Evolutionary conservation across 1,140 invertebrate genomes (phyloP), one percentile per base, ranked within the genome.

Genomic region (Drosophila bipectinata): DNA sequence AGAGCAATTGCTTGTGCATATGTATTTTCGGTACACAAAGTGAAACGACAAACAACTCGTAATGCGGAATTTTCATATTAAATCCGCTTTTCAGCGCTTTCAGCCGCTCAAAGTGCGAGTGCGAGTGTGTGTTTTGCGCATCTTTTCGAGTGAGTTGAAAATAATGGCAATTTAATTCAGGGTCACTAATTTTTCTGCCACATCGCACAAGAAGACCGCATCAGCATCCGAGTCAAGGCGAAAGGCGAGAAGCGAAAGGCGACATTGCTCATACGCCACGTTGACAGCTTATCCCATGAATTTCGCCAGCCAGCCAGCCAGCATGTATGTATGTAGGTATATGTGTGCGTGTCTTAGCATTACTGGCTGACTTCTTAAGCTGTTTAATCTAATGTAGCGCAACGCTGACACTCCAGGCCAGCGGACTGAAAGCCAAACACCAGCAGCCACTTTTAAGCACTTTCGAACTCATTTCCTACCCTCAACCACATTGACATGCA

Each of bases 121-220:
- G 32, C 34, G 34, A 58, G 39, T 63, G 72, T 72, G 51, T 72
- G 28, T 37, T 77, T 64, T 64, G 52, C 78, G 75, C 60, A 74
- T 79, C 79, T 83, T 82, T 88, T 87, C 83, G 83, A 87, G 79
- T 83, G 79, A 88, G 87, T 87, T 87, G 56, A 90, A 72, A 82
- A 79, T 90, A 90, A 90, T 90, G 85, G 81, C 79, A 77, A 88
- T 79, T 90, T 87, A 87, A 90, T 90, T 90, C 85, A 90, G 85
- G 85, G 85, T 90, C 85, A 90, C 85, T 90, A 87, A 90, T 90
- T 90, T 90, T 90, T 87, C 87, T 79, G 81, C 76, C 81, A 69
- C 72, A 79, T 74, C 75, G 76, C 81, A 90, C 87, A 82, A 71
- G 75, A 77, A 87, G 74, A 80, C 72, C 61, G 57, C 53, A 74